phyloP scores from a whole-genome alignment of 2,797 vertebrate species.

The Lepus oiostolus region DNA sequence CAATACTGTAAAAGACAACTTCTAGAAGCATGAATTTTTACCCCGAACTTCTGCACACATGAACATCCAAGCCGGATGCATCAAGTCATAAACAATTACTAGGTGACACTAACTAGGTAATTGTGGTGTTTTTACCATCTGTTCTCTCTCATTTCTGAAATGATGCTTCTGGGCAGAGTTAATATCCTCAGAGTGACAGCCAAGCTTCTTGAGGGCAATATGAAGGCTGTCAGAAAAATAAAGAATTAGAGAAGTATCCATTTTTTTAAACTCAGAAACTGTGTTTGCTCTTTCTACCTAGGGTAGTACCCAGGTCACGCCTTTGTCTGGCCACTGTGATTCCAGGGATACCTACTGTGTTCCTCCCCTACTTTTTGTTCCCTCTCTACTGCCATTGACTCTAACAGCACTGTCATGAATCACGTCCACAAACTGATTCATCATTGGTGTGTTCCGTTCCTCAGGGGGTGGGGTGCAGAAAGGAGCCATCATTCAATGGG shows the following conservation, averaged over 20 bases:
- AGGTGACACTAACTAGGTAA: background rate
- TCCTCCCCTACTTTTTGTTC: constrained; percentile 68
- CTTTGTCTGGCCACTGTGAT: constrained; percentile 52
- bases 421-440: constrained; percentile 71
- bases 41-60: background rate
- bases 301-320: background rate
- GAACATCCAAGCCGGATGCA: background rate
- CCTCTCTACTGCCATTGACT: constrained; percentile 76
- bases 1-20: constrained; percentile 14
- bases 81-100: background rate
- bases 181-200: constrained; percentile 24
- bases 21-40: background rate
- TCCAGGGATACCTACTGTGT: constrained; percentile 58
- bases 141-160: background rate
- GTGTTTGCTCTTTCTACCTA: background rate
- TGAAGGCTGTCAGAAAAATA: constrained; percentile 29
- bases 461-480: constrained; percentile 19
- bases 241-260: background rate
- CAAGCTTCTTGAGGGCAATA: background rate
- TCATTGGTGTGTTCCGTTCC: constrained; percentile 70
- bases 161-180: background rate
- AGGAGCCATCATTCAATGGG: constrained; percentile 80
- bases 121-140: background rate
- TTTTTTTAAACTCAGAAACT: constrained; percentile 25
- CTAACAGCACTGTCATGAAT: constrained; percentile 83